These are phyloP conservation scores for Caenorhabditis remanei DNA, from an alignment of 1,140 invertebrate genomes.

Conservation along the genomic window DNA sequence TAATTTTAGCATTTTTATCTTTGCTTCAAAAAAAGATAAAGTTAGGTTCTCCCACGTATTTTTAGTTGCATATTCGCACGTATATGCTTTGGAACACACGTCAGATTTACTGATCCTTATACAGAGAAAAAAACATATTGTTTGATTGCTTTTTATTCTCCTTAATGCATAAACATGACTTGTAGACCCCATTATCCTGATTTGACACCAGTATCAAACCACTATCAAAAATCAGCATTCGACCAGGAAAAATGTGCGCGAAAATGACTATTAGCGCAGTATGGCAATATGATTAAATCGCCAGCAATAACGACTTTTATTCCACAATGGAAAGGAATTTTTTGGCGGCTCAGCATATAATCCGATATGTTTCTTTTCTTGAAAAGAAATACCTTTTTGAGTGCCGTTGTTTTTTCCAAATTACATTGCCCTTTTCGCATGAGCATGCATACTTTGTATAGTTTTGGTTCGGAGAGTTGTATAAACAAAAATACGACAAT, in stretches of 20 bases:
- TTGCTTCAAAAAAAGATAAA: too few relatives aligned
- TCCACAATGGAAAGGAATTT: background rate
- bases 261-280: constrained; percentile 20
- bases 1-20: too few relatives aligned
- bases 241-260: background rate
- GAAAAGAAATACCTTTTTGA: background rate
- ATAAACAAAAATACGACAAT: too few relatives aligned
- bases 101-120: too few relatives aligned
- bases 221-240: background rate
- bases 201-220: constrained; percentile 6
- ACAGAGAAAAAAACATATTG: background rate
- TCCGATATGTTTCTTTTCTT: background rate
- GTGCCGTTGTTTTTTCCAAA: background rate
- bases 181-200: too few relatives aligned
- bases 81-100: too few relatives aligned
- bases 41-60: too few relatives aligned
- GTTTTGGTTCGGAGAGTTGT: too few relatives aligned
- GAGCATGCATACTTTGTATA: too few relatives aligned
- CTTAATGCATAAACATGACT: too few relatives aligned
- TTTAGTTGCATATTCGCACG: too few relatives aligned
- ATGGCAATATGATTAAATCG: constrained; percentile 17
- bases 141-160: background rate
- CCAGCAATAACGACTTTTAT: background rate
- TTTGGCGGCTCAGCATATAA: constrained; percentile 1
- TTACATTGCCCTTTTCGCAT: background rate